Percentiles rank a stretch among this genome's conserved stretches.
These are phyloP conservation scores for Acanthoscelides obtectus DNA, from an alignment of 2,888 invertebrate genomes.

Conservation along the genomic window DNA sequence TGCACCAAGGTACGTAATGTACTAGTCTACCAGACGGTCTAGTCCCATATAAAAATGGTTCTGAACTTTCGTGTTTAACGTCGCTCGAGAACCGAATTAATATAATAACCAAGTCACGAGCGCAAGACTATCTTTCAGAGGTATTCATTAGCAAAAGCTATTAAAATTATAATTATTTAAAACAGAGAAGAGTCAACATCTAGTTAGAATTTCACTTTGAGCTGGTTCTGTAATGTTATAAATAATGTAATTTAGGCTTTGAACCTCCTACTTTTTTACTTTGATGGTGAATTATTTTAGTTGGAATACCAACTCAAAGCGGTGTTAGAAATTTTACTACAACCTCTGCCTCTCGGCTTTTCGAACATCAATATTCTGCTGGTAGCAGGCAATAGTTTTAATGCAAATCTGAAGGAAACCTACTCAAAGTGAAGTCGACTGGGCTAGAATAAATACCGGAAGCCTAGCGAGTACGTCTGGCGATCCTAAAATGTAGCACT, in stretches of 20 bases:
- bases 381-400: no score
- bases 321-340: no score
- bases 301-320: neutral
- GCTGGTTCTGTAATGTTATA: neutral
- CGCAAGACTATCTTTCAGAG: neutral
- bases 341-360: no score
- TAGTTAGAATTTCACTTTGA: neutral
- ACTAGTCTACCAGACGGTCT: no score
- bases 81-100: neutral
- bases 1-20: no score
- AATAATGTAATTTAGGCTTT: neutral
- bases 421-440: no score
- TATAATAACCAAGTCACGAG: neutral
- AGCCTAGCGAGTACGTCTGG: no score
- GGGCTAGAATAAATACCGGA: no score
- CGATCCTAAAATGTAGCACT: no score
- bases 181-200: neutral
- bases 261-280: neutral
- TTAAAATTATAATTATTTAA: neutral
- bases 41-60: no score
- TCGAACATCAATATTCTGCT: no score
- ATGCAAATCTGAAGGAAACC: no score
- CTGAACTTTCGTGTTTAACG: neutral
- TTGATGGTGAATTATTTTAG: neutral
- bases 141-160: neutral